Evolutionary conservation across 1,140 invertebrate genomes (phyloP), one percentile per base, ranked within the genome.

Genomic region (Araneus ventricosus): DNA sequence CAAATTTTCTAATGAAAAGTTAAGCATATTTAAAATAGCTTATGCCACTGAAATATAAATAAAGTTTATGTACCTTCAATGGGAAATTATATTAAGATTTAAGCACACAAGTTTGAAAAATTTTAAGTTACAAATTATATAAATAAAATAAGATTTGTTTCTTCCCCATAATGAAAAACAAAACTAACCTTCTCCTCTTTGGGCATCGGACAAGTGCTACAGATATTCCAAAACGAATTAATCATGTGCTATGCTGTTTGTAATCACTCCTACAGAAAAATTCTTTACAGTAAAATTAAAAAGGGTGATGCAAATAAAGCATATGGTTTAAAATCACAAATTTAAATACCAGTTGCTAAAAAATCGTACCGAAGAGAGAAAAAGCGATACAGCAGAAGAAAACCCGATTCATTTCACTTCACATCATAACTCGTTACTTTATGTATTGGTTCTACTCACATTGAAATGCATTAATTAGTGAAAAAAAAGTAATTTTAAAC

Each of bases 181-280:
- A 87, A 87, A 79, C 93, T 75, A 79, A 94, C 93, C 93, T 94
- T 94, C 93, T 94, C 93, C 93, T 94, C 93, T 93, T 75, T 94
- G 57, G 93, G 93, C 93, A 94, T 94, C 90, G 93, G 93, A 93
- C 93, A 94, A 41, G 93, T 90, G 41, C 93, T 90, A 87, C 93
- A 94, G 20, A 94, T 89, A 63, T 94, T 94, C 93, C 93, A 94
- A 75, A 94, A 94, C 80, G 93, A 94, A 92, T 93, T 93, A 88
- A 94, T 92, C 93, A 94, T 94, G 93, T 92, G 93, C 93, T 86
- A 93, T 39, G 88, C 45, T 93, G 89, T 85, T 41, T 37, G 39
- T 82, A 24, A 52, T 20, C 59, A 52, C 41, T 27, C 70, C 41
- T 57, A 20, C 52, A 34, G 70, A 57, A 59, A 80, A 59, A 90